Base-by-base conservation (phyloP, 2,797 vertebrate genomes). In the Bradypodion ventrale region DNA sequence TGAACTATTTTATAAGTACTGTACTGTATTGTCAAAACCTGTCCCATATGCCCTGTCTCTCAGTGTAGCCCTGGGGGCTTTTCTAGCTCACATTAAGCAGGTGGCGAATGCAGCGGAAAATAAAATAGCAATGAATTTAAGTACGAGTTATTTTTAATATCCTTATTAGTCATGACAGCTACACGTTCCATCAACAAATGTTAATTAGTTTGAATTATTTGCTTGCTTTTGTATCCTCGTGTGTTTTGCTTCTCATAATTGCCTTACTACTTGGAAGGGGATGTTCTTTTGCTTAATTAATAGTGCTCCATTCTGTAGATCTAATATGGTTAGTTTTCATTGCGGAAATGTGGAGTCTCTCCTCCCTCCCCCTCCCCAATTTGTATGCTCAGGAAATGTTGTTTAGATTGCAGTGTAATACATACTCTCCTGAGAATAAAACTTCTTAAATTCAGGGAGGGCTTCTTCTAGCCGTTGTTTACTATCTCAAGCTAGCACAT, bases 181-280 rank as follows among this genome's bases (percentile, higher is more conserved):
- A 83, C 35, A 74, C 40, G 85, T 78, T 93, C 83, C 56, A 73
- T 56, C 52, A 93, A 32, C 74, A 89, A 92, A 84, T 86, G 85
- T 88, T 93, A 92, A 94, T 91, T 94, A 92, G 82, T 87, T 90
- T 93, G 90, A 94, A 89, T 94, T 93, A 92, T 89, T 91, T 95
- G 89, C 93, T 95, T 94, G 88, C 76, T 83, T 90, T 84, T 86
- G 65, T 92, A 84, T 90, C 91, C 84, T 62, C 89, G 27, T 85
- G 32, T 85, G 70, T 83, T 90, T 85, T 75, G 83, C 37, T 85
- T 89, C 81, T 93, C 70, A 93, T 92, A 90, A 93, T 80, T 83
- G 63, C 85, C 90, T 85, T 74, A 85, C 86, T 85, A 27, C 66
- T 89, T 89, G 88, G 52, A 76, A 83, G 87, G 82, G 15, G 84